phyloP scores from a whole-genome alignment of 1,140 invertebrate genomes.

The Tigriopus japonicus region DNA sequence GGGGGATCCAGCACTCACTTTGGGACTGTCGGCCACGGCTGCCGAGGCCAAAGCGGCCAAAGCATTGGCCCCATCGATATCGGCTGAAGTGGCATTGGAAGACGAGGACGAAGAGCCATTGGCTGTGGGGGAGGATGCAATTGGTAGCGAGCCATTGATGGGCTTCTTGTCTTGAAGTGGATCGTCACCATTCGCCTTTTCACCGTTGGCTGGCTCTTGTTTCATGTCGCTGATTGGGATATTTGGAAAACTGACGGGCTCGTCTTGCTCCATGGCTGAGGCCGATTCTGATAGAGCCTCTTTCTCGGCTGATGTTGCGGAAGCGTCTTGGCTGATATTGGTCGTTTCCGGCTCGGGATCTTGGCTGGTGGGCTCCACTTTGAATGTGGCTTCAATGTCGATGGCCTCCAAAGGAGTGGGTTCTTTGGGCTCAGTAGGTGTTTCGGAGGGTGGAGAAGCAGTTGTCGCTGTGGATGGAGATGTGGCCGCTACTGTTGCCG shows the following conservation, averaged over 20 bases:
- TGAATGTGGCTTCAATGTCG: neutral
- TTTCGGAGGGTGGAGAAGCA: neutral
- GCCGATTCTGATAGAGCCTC: no score
- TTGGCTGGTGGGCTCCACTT: neutral
- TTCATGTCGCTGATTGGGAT: no score
- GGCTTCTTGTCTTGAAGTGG: neutral
- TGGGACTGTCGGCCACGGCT: conserved; percentile 32
- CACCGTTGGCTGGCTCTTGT: neutral
- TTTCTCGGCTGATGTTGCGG: no score
- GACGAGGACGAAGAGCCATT: no score
- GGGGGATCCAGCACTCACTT: neutral
- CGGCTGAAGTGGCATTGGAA: neutral
- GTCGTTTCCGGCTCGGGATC: neutral
- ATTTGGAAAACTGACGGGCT: no score
- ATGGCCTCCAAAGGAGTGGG: neutral
- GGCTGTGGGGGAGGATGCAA: neutral
- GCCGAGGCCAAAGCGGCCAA: conserved; percentile 49
- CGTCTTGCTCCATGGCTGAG: no score
- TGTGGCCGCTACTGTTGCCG: neutral
- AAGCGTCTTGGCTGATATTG: no score
- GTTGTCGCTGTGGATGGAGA: neutral
- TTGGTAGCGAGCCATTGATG: neutral
- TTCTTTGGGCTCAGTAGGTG: neutral
- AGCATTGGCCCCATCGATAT: conserved; percentile 20
- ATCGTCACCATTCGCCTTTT: neutral